Evolutionary conservation across 2,797 vertebrate species (phyloP).

Genomic region (Synaphobranchus kaupii): DNA sequence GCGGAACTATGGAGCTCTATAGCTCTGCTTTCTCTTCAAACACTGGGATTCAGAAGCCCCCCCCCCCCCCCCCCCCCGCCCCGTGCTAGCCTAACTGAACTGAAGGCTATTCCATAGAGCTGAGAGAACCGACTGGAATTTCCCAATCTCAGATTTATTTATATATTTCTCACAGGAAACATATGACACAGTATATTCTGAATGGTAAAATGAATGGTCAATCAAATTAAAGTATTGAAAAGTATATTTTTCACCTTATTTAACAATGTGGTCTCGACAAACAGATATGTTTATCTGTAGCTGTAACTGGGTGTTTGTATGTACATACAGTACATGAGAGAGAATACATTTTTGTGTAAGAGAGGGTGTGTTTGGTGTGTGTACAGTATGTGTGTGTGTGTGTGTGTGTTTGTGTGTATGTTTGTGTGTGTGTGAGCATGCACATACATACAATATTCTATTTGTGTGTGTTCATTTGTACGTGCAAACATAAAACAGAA

Average conservation of each 20-base stretch:
- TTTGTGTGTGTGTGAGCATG: background rate
- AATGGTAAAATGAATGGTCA: background rate
- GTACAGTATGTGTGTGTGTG: background rate
- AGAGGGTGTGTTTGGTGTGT: background rate
- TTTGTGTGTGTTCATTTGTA: background rate
- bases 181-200: background rate
- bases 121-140: background rate
- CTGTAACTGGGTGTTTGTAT: background rate
- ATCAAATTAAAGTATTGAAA: background rate
- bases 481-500: background rate
- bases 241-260: background rate
- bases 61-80: background rate
- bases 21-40: background rate
- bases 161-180: background rate
- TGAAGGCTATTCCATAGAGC: background rate
- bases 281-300: background rate
- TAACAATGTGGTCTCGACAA: background rate
- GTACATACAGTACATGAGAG: too few species aligned
- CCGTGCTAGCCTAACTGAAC: background rate
- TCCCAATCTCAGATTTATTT: background rate
- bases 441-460: too few species aligned
- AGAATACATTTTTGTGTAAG: background rate
- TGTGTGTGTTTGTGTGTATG: background rate
- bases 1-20: too few species aligned
- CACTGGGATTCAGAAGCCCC: background rate